phyloP scores from a whole-genome alignment of 1,140 invertebrate species.

The Dendroctonus valens region DNA sequence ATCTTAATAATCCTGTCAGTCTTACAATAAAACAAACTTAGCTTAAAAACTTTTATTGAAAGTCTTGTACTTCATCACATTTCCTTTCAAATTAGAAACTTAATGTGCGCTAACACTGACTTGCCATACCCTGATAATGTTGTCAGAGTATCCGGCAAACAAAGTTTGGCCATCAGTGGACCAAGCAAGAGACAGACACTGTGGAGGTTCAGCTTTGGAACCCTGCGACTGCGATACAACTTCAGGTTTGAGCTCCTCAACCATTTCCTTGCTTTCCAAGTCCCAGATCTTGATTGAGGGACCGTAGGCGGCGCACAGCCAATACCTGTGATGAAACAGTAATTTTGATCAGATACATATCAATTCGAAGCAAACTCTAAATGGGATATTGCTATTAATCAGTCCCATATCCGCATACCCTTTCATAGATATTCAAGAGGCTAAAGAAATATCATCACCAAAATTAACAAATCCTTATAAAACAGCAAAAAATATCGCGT shows the following conservation, averaged over 20 bases:
- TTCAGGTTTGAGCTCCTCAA: slow-evolving; percentile 96
- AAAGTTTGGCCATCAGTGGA: slow-evolving; percentile 98
- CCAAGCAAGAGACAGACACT: slow-evolving; percentile 98
- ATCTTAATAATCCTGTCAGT: not conserved
- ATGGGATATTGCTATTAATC: slow-evolving; percentile 31
- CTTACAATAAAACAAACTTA: slow-evolving; percentile 16
- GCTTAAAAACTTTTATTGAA: slow-evolving; percentile 27
- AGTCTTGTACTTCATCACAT: slow-evolving; percentile 28
- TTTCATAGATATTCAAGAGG: slow-evolving; percentile 49
- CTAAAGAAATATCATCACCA: slow-evolving; percentile 35
- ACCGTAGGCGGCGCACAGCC: slow-evolving; percentile 99
- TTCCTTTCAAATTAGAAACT: slow-evolving; percentile 12
- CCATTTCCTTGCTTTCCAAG: slow-evolving; percentile 98
- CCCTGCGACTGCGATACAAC: slow-evolving; percentile 67
- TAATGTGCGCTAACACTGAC: slow-evolving; percentile 73
- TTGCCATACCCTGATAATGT: slow-evolving; percentile 98
- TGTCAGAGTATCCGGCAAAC: slow-evolving; percentile 99
- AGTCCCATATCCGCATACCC: slow-evolving; percentile 54
- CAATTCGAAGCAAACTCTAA: not conserved
- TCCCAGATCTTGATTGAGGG: slow-evolving; percentile 99
- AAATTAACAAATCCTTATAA: not conserved
- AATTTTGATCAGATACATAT: not conserved
- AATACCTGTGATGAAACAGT: slow-evolving; percentile 68
- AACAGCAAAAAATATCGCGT: not conserved
- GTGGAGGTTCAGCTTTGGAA: slow-evolving; percentile 84